Evolutionary conservation across 1,140 invertebrate genomes (phyloP).

Genomic region (Aradophagus sp.): DNA sequence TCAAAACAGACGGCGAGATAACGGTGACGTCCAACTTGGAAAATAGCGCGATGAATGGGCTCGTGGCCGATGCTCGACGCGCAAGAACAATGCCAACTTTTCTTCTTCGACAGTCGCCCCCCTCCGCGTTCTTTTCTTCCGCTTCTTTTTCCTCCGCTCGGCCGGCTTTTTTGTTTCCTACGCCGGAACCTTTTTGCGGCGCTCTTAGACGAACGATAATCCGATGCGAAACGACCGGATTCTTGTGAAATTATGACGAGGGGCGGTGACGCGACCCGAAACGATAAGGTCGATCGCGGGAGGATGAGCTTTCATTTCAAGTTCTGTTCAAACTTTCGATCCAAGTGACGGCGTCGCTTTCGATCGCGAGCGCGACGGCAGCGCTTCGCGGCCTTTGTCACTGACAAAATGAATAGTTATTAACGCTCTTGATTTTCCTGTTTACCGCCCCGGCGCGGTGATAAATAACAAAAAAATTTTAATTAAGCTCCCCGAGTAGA

Average conservation of each 20-base stretch:
- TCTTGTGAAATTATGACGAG: slow-evolving; percentile 26
- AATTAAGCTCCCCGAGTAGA: no score
- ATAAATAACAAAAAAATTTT: no score
- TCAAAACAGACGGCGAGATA: slow-evolving; percentile 24
- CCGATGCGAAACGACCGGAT: slow-evolving; percentile 13
- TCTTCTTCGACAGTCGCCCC: not conserved
- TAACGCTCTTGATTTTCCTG: slow-evolving; percentile 10
- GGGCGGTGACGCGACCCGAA: slow-evolving; percentile 11
- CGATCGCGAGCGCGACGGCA: slow-evolving; percentile 6
- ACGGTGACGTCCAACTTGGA: no score
- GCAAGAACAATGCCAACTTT: slow-evolving; percentile 45
- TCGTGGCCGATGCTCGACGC: no score
- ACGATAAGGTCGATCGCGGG: slow-evolving; percentile 24
- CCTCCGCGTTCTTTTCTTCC: slow-evolving; percentile 12
- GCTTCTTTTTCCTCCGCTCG: no score
- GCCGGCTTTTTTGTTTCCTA: no score
- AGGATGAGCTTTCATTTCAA: slow-evolving; percentile 33
- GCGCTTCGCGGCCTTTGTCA: slow-evolving; percentile 19
- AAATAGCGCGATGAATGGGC: no score
- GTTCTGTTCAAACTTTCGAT: slow-evolving; percentile 19
- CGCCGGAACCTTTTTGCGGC: no score
- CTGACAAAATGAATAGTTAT: slow-evolving; percentile 19
- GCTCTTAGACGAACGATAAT: slow-evolving; percentile 9
- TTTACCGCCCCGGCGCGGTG: no score
- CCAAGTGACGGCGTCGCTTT: slow-evolving; percentile 2